Base-by-base conservation (phyloP, 2,797 vertebrate genomes). In the Adrianichthys oophorus region DNA sequence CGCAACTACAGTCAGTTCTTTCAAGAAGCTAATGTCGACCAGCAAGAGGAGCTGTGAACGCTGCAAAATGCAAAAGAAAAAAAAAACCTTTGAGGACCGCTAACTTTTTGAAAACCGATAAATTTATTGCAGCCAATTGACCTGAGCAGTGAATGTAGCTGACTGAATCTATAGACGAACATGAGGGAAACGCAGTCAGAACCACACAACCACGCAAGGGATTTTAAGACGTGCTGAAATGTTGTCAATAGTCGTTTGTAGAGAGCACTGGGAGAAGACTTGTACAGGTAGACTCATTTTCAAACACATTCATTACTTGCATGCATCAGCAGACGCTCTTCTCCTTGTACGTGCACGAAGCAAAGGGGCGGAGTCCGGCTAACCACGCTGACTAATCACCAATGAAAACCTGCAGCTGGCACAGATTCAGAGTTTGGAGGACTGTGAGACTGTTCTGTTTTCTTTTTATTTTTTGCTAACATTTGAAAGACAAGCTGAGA, bases 121-220 rank as follows among this genome's bases (percentile, higher is more conserved):
- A 90, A 85, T 92, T 90, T 90, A 89, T 89, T 84, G 77, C 88
- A 82, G 84, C 85, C 84, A 61, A 80, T 70, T 55, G 6, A 16
- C 59, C 70, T 52, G 76, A 87, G 82, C 86, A 70, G 85, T 84
- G 90, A 91, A 91, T 90, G 90, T 91, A 90, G 90, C 90, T 70
- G 84, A 86, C 77, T 65, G 75, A 78, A 79, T 84, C 82, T 72
- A 54, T 41, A 82, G 66, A 87, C 76, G 55, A 78, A 80, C 74
- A 85, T 73, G 84, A 90, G 88, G 89, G 89, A 89, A 81, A 72
- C 74, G 37, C 63, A 78, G 78, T 86, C 74, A 65, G 80, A 89
- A 85, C 79, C 71, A 87, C 85, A 79, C 68, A 69, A 79, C 71
- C 73, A 81, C 23, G 64, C 84, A 85, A 86, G 76, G 80, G 82